phyloP scores from a whole-genome alignment of 1,140 invertebrate genomes.

The Atta cephalotes region DNA sequence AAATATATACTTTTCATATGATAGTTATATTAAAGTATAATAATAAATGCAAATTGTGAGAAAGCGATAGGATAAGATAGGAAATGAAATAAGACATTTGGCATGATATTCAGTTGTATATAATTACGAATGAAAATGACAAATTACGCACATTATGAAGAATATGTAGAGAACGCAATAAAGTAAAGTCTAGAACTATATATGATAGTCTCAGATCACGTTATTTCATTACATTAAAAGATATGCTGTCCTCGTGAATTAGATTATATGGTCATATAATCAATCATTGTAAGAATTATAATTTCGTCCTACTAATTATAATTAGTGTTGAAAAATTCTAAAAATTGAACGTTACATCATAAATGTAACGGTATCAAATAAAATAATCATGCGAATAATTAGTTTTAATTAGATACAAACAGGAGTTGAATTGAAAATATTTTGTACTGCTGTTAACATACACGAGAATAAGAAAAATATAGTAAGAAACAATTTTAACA shows the following conservation, averaged over 20 bases:
- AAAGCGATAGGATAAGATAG: background rate
- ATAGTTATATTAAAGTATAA: background rate
- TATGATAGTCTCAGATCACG: constrained; percentile 23
- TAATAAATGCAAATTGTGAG: background rate
- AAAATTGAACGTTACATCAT: background rate
- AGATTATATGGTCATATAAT: background rate
- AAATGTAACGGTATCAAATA: background rate
- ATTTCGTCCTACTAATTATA: background rate
- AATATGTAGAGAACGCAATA: constrained; percentile 33
- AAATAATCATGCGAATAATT: background rate
- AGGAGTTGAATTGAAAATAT: background rate
- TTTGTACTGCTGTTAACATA: background rate
- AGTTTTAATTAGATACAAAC: background rate
- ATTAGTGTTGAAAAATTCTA: background rate
- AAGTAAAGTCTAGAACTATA: constrained; percentile 22
- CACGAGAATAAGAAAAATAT: background rate
- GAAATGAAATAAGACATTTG: background rate
- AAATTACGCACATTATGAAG: constrained; percentile 44
- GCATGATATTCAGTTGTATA: constrained; percentile 46
- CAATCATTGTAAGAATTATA: background rate
- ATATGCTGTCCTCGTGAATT: background rate
- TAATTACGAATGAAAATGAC: constrained; percentile 58
- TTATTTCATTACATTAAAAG: constrained; percentile 32
- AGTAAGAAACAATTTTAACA: background rate
- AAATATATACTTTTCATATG: background rate